A percentile compares a stretch with the other conserved stretches of the same genome.
Conservation (phyloP, 2,888 invertebrate species). For the Caenorhabditis auriculariae region DNA sequence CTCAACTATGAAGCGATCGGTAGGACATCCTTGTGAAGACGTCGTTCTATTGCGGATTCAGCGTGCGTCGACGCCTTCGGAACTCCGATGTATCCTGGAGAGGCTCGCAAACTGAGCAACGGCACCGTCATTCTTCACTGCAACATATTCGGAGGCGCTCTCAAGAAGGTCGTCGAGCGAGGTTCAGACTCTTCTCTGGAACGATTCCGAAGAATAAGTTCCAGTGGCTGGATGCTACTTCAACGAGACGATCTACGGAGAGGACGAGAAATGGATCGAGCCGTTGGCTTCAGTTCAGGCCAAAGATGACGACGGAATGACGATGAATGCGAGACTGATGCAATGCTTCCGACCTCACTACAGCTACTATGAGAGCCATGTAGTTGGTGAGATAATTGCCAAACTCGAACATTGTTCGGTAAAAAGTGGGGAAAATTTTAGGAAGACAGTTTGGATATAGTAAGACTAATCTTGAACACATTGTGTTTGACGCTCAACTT, state of each 20-base stretch:
- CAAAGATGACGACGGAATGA: conserved; percentile 6
- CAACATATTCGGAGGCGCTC: conserved; percentile 34
- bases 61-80: conserved; percentile 43
- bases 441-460: no score
- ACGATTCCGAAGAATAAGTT: background rate
- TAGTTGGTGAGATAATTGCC: conserved; percentile 24
- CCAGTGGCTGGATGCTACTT: conserved; percentile 45
- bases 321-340: conserved; percentile 22
- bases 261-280: conserved; percentile 45
- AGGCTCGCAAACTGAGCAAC: conserved; percentile 31
- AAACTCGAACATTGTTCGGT: no score
- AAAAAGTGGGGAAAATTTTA: no score
- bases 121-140: conserved; percentile 45
- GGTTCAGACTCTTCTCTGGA: conserved; percentile 7
- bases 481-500: no score
- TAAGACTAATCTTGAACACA: no score
- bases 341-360: conserved; percentile 50
- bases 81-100: conserved; percentile 35
- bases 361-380: conserved; percentile 43
- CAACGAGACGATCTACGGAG: conserved; percentile 39
- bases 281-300: conserved; percentile 11
- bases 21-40: background rate
- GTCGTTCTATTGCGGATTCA: conserved; percentile 3
- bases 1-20: conserved; percentile 41
- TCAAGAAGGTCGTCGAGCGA: conserved; percentile 43